These are phyloP conservation scores for Gnathonemus longibarbis DNA, from an alignment of 2,113 vertebrate species.

Conservation along the genomic window DNA sequence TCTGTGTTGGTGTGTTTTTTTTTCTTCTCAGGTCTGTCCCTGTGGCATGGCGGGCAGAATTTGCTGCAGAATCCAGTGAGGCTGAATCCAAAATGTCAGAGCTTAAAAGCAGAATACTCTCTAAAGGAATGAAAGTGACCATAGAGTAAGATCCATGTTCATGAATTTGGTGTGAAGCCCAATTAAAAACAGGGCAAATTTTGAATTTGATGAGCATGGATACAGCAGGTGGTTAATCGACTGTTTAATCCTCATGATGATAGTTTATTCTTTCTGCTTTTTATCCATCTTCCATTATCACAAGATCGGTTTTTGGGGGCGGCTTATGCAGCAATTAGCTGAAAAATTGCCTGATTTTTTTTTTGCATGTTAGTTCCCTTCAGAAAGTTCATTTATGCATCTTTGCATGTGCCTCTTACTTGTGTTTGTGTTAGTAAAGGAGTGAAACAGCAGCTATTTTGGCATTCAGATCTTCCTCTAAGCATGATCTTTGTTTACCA, in stretches of 20 bases:
- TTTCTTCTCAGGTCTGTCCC: constrained; percentile 67
- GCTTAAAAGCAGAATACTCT: constrained; percentile 59
- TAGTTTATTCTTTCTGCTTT: background rate
- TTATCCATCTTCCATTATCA: background rate
- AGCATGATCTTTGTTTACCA: background rate
- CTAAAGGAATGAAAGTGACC: constrained; percentile 46
- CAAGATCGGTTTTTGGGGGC: background rate
- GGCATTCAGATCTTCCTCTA: background rate
- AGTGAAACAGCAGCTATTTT: background rate
- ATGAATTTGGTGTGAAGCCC: background rate
- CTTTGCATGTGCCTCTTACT: background rate
- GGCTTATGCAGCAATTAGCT: background rate
- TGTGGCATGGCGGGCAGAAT: constrained; percentile 68
- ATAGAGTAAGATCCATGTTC: constrained; percentile 49
- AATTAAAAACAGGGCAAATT: background rate
- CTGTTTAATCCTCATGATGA: background rate
- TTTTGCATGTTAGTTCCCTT: background rate
- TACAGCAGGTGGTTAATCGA: background rate
- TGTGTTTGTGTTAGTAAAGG: background rate
- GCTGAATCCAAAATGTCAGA: constrained; percentile 54
- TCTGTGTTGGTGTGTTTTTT: background rate
- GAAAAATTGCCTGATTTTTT: background rate
- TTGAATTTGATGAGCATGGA: background rate
- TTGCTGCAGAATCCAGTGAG: constrained; percentile 69
- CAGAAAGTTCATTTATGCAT: background rate